These are phyloP conservation scores for Gyrodactylus salaris DNA, from an alignment of 1,140 invertebrate species.

Conservation along the genomic window DNA sequence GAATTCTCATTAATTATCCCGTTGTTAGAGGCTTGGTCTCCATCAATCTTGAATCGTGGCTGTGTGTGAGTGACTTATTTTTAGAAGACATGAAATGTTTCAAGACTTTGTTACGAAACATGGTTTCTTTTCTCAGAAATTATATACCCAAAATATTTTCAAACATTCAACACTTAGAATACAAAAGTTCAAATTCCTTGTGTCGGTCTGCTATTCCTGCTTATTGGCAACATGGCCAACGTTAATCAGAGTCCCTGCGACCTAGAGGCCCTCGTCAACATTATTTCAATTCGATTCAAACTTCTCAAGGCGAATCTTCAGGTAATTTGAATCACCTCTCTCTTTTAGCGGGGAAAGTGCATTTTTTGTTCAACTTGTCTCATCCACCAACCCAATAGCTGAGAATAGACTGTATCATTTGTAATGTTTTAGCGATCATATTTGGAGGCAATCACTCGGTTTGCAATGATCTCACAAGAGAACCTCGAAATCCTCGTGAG, in stretches of 20 bases:
- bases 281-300: not conserved
- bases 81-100: not conserved
- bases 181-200: not conserved
- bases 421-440: not conserved
- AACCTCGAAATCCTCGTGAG: not conserved
- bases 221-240: not conserved
- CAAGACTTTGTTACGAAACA: too few relatives aligned
- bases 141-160: too few relatives aligned
- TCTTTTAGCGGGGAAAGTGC: too few relatives aligned
- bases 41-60: not conserved
- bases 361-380: too few relatives aligned
- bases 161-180: not conserved
- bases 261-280: not conserved
- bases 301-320: not conserved
- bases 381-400: too few relatives aligned
- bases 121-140: too few relatives aligned
- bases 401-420: not conserved
- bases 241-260: not conserved
- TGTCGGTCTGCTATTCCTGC: not conserved
- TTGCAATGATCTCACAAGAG: not conserved
- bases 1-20: not conserved
- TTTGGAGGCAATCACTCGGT: not conserved
- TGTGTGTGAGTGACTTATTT: not conserved
- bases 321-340: not conserved
- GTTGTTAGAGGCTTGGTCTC: not conserved